These are phyloP conservation scores for Caiman crocodilus DNA, from an alignment of 2,797 vertebrate genomes.

Conservation along the genomic window DNA sequence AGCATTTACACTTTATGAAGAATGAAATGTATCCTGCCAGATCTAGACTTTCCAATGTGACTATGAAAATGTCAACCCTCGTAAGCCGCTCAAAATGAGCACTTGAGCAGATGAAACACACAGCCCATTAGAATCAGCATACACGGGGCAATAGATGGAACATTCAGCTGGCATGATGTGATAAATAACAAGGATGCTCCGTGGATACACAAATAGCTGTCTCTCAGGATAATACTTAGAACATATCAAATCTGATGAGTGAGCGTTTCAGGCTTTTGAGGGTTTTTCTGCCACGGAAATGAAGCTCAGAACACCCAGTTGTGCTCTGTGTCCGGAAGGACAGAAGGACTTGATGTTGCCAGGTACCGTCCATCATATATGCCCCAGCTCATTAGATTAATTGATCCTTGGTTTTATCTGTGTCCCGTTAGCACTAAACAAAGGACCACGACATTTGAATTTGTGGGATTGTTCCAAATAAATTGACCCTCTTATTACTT, in stretches of 20 bases:
- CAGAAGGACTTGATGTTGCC: neutral
- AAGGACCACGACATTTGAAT: neutral
- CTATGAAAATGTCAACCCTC: rapidly evolving
- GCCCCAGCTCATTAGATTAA: neutral
- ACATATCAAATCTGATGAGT: rapidly evolving
- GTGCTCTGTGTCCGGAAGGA: neutral
- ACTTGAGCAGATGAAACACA: neutral
- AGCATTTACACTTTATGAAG: neutral
- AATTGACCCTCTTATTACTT: neutral
- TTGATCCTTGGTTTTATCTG: neutral
- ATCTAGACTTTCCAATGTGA: neutral
- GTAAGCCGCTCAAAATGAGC: neutral
- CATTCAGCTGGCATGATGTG: rapidly evolving
- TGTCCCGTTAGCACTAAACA: neutral
- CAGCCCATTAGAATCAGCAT: rapidly evolving
- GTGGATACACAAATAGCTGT: neutral
- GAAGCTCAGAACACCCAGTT: neutral
- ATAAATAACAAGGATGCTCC: rapidly evolving
- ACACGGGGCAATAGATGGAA: rapidly evolving
- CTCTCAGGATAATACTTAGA: neutral
- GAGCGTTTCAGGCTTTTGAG: neutral
- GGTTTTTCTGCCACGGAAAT: rapidly evolving
- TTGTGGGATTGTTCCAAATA: neutral
- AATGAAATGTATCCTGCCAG: neutral
- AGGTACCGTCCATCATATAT: neutral